Base-by-base conservation (phyloP, 2,797 vertebrate species). In the Chiroxiphia lanceolata region DNA sequence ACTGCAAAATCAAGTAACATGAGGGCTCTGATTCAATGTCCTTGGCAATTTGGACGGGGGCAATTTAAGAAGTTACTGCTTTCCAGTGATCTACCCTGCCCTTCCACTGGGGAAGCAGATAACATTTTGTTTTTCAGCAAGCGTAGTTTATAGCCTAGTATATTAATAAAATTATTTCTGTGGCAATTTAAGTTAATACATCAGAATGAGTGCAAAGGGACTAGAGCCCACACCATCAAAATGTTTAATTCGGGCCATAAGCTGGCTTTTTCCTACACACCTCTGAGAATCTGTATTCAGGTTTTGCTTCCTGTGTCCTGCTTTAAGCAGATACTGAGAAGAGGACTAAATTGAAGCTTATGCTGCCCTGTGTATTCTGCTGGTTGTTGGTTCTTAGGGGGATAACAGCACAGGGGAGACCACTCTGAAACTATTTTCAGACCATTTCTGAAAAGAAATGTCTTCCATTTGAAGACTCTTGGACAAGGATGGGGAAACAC, bases 161-260 rank as follows among this genome's bases (percentile, higher is more conserved):
- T 25, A 78, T 69, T 88, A 71, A 86, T 65, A 50, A 67, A 89
- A 74, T 75, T 64, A 64, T 83, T 87, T 96, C 87, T 61, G 34
- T 71, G 38, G 27, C 34, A 27, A 4, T 92, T 83, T 33, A 78
- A 68, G 20, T 51, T 83, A 77, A 75, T 60, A 22, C 21, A 53
- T 54, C 13, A 83, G 48, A 54, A n/a, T 65, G 15, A 47, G 13
- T 33, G 11, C 33, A 50, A 38, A 75, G 33, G 36, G 11, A 6
- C 65, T 50, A 57, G 31, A 54, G 36, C 33, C 16, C 56, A 18
- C 38, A 45, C 17, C 45, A 70, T 45, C 47, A 80, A 67, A 15
- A 59, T 82, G 67, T 23, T 77, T 48, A 82, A 83, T 89, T 76
- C 47, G 74, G 40, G 11, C 33, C 74, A 34, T 17, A 77, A 70